These are phyloP conservation scores for Phyllotreta cruciferae DNA, from an alignment of 2,888 invertebrate species.

Conservation along the genomic window DNA sequence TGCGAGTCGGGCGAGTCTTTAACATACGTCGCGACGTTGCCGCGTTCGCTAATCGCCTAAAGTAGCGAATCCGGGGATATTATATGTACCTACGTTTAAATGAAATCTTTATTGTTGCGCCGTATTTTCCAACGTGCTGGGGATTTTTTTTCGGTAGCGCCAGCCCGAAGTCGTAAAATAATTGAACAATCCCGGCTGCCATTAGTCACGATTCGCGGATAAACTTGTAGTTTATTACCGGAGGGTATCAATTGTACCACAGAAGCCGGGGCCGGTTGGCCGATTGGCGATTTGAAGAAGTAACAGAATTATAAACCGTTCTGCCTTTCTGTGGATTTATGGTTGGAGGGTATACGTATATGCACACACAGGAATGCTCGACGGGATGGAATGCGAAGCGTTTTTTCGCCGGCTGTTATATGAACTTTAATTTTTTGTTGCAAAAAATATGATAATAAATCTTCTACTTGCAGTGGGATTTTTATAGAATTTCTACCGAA, in stretches of 20 bases:
- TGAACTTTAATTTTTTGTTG: no score
- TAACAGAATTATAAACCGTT: conserved; percentile 12
- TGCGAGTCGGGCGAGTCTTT: conserved; percentile 22
- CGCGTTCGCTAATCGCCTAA: neutral
- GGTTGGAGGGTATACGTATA: neutral
- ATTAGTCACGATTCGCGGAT: conserved; percentile 35
- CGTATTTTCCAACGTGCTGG: no score
- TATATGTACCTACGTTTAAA: no score
- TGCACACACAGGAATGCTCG: conserved; percentile 9
- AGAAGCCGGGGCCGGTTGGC: conserved; percentile 37
- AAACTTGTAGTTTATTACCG: conserved; percentile 27
- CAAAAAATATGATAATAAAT: no score
- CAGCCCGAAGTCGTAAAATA: conserved; percentile 32
- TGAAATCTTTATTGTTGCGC: neutral
- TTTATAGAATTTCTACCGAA: no score
- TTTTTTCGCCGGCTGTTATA: no score
- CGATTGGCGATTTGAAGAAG: conserved; percentile 20
- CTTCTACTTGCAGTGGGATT: no score
- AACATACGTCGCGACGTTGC: conserved; percentile 49
- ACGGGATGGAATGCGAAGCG: no score
- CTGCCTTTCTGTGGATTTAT: conserved; percentile 16
- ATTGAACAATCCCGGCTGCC: conserved; percentile 36
- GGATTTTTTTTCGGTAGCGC: conserved; percentile 27
- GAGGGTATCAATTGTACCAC: conserved; percentile 37
- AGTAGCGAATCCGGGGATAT: neutral